These are phyloP conservation scores for Scaptomyza tumidula DNA, from an alignment of 2,888 invertebrate genomes.

Conservation along the genomic window DNA sequence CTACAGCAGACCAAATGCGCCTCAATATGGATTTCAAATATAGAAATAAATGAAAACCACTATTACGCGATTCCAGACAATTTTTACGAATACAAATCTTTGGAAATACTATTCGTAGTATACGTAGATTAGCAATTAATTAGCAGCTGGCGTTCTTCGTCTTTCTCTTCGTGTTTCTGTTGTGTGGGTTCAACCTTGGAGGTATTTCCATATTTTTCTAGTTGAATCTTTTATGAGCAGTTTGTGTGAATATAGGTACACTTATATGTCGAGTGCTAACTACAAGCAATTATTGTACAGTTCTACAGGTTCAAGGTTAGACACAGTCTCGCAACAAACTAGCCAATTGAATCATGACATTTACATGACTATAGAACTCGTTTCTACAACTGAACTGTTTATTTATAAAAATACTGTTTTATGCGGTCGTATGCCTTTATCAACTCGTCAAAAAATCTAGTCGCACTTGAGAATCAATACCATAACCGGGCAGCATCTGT, in stretches of 20 bases:
- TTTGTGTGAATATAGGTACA: slow-evolving; percentile 36
- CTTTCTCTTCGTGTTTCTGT: slow-evolving; percentile 6
- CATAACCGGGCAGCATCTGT: slow-evolving; percentile 23
- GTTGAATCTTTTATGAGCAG: slow-evolving; percentile 1
- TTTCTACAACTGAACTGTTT: slow-evolving; percentile 16
- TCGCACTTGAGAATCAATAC: slow-evolving; percentile 22
- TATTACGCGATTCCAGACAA: slow-evolving; percentile 20
- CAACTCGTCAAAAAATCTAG: slow-evolving; percentile 17
- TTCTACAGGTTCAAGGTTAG: slow-evolving; percentile 24
- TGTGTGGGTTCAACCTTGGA: slow-evolving; percentile 36
- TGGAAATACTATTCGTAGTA: slow-evolving; percentile 25
- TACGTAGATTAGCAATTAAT: slow-evolving; percentile 43
- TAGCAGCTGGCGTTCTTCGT: slow-evolving; percentile 47
- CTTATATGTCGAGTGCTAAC: slow-evolving; percentile 37
- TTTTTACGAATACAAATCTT: slow-evolving; percentile 45
- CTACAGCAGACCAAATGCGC: slow-evolving; percentile 51
- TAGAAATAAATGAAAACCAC: slow-evolving; percentile 16
- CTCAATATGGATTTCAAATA: slow-evolving; percentile 31
- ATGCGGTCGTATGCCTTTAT: neutral
- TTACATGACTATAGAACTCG: slow-evolving; percentile 21
- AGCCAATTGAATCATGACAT: neutral
- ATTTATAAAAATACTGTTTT: neutral
- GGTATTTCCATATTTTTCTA: slow-evolving; percentile 19
- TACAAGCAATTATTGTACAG: slow-evolving; percentile 18
- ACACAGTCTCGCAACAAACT: neutral